A percentile compares a stretch with the other conserved stretches of the same genome.
These are phyloP conservation scores for Schizopygopsis pylzovi DNA, from an alignment of 2,797 vertebrate species.

Conservation along the genomic window DNA sequence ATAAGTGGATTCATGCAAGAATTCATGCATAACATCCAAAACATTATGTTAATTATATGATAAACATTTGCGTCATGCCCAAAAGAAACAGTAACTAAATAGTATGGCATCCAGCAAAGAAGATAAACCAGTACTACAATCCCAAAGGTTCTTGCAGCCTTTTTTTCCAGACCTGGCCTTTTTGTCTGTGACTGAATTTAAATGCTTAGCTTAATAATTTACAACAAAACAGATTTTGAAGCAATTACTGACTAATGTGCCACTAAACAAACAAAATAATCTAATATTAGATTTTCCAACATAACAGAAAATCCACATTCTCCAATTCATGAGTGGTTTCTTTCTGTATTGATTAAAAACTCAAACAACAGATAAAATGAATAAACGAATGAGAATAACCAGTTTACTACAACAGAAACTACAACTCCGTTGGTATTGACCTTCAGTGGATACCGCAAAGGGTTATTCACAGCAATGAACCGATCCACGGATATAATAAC, in stretches of 20 bases:
- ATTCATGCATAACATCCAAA: conserved; percentile 66
- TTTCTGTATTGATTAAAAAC: conserved; percentile 54
- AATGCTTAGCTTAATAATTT: conserved; percentile 62
- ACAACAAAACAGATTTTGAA: conserved; percentile 65
- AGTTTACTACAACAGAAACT: conserved; percentile 63
- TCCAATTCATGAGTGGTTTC: conserved; percentile 61
- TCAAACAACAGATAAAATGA: conserved; percentile 61
- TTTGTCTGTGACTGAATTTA: conserved; percentile 24
- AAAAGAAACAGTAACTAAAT: conserved; percentile 57
- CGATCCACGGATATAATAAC: conserved; percentile 75
- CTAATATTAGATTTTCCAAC: conserved; percentile 44
- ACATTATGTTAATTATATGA: conserved; percentile 37
- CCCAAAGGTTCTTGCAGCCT: conserved; percentile 69
- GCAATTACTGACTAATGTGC: conserved; percentile 63
- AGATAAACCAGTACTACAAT: conserved; percentile 66
- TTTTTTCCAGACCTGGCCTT: conserved; percentile 66
- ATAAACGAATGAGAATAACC: conserved; percentile 63
- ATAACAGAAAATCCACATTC: conserved; percentile 63
- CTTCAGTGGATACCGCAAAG: conserved; percentile 63
- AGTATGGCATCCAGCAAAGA: conserved; percentile 68
- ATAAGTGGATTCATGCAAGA: conserved; percentile 71
- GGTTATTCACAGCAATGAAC: conserved; percentile 72
- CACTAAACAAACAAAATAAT: conserved; percentile 65
- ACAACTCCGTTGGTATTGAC: conserved; percentile 58
- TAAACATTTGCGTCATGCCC: background rate